Percentiles rank a stretch among this genome's conserved stretches.
Evolutionary conservation across 2,113 vertebrate genomes (phyloP).

Genomic region (Zootoca vivipara): DNA sequence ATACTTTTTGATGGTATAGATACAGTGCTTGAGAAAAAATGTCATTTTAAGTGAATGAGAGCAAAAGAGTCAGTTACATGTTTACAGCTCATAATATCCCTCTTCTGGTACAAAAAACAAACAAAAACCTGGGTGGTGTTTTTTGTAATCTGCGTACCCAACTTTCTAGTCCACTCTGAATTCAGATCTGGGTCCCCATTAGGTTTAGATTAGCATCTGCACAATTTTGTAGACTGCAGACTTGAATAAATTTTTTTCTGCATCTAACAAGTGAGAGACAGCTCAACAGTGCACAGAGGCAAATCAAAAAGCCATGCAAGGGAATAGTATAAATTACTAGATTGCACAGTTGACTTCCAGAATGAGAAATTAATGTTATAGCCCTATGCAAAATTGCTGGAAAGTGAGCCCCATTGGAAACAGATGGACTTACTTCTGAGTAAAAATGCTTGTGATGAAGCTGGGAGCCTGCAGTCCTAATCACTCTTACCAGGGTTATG

Average conservation of each 20-base stretch:
- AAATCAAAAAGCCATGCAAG: slow-evolving; percentile 53
- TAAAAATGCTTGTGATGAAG: background rate
- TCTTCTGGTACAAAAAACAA: slow-evolving; percentile 12
- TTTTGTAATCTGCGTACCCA: background rate
- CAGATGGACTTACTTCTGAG: background rate
- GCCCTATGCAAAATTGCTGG: background rate
- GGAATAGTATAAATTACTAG: slow-evolving; percentile 58
- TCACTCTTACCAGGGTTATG: background rate
- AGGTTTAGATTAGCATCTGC: slow-evolving; percentile 44
- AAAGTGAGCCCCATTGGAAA: background rate
- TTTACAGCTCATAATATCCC: slow-evolving; percentile 5
- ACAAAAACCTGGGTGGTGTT: slow-evolving; percentile 14
- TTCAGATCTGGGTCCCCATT: slow-evolving; percentile 48
- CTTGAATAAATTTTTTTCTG: slow-evolving; percentile 67
- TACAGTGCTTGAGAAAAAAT: slow-evolving; percentile 10
- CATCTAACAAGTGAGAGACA: slow-evolving; percentile 58
- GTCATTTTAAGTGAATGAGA: slow-evolving; percentile 31
- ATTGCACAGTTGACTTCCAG: slow-evolving; percentile 56
- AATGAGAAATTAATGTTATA: slow-evolving; percentile 23
- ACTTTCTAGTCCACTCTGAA: slow-evolving; percentile 1
- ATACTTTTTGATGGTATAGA: slow-evolving; percentile 3
- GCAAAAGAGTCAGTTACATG: background rate
- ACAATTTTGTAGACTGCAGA: slow-evolving; percentile 55
- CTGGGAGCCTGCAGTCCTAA: too few species aligned
- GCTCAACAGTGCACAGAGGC: slow-evolving; percentile 49